Percentiles rank a stretch among this genome's conserved stretches.
Conservation (phyloP, 1,140 invertebrate species). For the Meloidogyne hapla region DNA sequence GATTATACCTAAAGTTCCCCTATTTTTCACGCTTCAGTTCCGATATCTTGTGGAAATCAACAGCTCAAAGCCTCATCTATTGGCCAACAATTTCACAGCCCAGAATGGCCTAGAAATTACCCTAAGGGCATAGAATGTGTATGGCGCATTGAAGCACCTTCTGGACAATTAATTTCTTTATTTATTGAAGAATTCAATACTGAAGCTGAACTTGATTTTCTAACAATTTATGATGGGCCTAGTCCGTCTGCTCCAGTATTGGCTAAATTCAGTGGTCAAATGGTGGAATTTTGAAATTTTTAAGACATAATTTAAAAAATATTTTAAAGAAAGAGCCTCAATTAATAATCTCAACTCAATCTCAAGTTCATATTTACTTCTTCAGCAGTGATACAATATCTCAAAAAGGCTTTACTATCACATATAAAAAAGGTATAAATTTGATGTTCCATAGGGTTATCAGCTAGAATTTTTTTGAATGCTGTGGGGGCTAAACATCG, state of each 20-base stretch:
- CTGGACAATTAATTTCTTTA: constrained; percentile 58
- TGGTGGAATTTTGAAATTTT: background rate
- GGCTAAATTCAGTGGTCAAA: constrained; percentile 75
- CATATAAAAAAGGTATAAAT: constrained; percentile 76
- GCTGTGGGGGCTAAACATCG: too few relatives aligned
- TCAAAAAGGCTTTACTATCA: constrained; percentile 83
- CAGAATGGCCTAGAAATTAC: constrained; percentile 85
- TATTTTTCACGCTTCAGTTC: constrained; percentile 21
- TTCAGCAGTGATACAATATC: constrained; percentile 73
- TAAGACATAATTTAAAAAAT: constrained; percentile 52
- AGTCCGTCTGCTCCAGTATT: constrained; percentile 80
- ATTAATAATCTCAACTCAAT: constrained; percentile 85
- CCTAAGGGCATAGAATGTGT: constrained; percentile 89
- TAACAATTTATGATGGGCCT: constrained; percentile 83
- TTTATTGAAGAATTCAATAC: constrained; percentile 81
- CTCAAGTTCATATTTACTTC: constrained; percentile 75
- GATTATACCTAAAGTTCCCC: background rate
- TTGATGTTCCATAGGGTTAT: background rate
- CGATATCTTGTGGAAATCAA: constrained; percentile 46
- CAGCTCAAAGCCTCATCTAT: constrained; percentile 42
- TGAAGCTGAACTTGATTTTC: constrained; percentile 79
- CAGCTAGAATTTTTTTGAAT: background rate
- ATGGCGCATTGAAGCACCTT: constrained; percentile 82
- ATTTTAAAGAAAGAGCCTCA: constrained; percentile 70
- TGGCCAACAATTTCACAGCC: constrained; percentile 66